Evolutionary conservation across 2,797 vertebrate species (phyloP).

Genomic region (Peromyscus attwateri): DNA sequence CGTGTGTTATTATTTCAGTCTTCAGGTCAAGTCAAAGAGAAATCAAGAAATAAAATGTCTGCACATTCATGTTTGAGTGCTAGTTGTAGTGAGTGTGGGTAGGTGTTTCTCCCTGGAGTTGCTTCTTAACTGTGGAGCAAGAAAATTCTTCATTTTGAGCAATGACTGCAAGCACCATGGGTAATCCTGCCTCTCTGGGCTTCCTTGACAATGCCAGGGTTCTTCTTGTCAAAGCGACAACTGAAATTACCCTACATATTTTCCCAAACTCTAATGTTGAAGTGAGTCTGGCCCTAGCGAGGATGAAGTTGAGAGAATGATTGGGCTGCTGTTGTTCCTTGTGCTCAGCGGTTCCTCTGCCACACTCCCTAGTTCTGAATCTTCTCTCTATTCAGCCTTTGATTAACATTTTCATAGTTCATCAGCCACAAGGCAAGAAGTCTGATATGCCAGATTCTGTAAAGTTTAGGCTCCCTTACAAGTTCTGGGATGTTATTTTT

Average conservation of each 20-base stretch:
- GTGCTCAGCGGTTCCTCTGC: not conserved
- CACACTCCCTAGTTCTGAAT: not conserved
- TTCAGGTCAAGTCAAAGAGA: not conserved
- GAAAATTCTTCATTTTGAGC: not conserved
- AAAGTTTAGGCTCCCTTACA: not conserved
- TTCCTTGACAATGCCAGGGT: not conserved
- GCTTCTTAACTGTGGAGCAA: not conserved
- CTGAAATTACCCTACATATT: not conserved
- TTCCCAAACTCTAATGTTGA: not conserved
- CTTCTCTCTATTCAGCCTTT: not conserved
- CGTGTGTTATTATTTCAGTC: not conserved
- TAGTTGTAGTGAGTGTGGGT: not conserved
- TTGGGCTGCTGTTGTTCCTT: not conserved
- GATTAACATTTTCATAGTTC: not conserved
- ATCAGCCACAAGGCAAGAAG: not conserved
- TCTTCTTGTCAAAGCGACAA: not conserved
- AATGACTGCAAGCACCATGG: not conserved
- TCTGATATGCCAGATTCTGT: not conserved
- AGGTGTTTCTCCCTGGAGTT: not conserved
- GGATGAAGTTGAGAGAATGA: rapidly evolving
- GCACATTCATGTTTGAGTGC: not conserved
- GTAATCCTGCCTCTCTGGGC: not conserved
- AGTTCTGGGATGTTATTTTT: not conserved
- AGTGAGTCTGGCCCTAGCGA: not conserved
- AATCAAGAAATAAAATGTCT: not conserved